Evolutionary conservation across 2,888 invertebrate species (phyloP), one percentile per base, ranked within the genome.

Genomic region (Acanthosepion lycidas): DNA sequence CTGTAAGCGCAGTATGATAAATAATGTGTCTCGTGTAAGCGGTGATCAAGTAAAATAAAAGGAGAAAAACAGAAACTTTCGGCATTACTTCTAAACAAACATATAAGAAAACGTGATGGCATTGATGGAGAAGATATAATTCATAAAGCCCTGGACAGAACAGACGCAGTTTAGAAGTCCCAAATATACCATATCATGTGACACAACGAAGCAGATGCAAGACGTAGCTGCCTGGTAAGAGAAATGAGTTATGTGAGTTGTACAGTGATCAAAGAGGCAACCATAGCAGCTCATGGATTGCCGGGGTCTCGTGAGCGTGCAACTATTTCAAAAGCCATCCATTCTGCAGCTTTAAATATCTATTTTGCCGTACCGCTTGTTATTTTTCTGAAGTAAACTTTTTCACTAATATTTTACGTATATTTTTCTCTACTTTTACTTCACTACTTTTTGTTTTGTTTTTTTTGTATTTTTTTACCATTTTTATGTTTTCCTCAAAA

Each of bases 291-390:
- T 78, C 8, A 15, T 78, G 78, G 78, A 78, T 78, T 78, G 78
- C 78, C n/a, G 78, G 9, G 78, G 78, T n/a, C 15, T 78, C 78
- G 8, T 78, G 18, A n/a, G 78, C 78, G 78, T 78, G 78, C 78
- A 78, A n/a, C 78, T n/a, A 78, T 78, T n/a, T 78, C 12, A n/a
- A 78, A 78, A 78, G 78, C 78, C 78, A 78, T 78, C 78, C 78
- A 78, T 78, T n/a, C 78, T 78, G 3, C 78, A 78, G 9, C 78
- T n/a, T 78, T 78, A n/a, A 78, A 28, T 78, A 78, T 78, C 28
- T 78, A 78, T n/a, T 78, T 78, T n/a, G 78, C n/a, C 28, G n/a
- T n/a, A n/a, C 8, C 78, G 12, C 8, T 78, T 78, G 8, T 15
- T n/a, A n/a, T 28, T 78, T 78, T n/a, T 78, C n/a, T 78, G 12